Evolutionary conservation across 2,797 vertebrate species (phyloP).

Genomic region (Eulemur coronatus): DNA sequence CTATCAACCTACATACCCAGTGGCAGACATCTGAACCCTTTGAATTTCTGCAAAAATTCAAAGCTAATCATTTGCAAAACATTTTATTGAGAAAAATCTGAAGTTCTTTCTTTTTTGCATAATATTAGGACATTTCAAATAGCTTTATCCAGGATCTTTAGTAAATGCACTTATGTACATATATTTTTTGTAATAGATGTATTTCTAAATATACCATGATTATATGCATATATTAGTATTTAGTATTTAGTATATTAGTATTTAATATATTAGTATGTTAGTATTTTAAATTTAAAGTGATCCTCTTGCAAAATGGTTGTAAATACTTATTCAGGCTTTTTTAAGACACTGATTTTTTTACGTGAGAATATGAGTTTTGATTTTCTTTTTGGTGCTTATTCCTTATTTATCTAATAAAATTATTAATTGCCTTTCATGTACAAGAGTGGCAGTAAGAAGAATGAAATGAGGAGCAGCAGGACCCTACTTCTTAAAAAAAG

Average conservation of each 20-base stretch:
- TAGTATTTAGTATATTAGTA: not conserved
- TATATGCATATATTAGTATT: not conserved
- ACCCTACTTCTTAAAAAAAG: not conserved
- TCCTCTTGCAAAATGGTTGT: not conserved
- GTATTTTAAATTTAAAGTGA: not conserved
- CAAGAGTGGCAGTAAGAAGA: not conserved
- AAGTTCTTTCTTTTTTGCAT: not conserved
- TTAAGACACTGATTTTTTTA: not conserved
- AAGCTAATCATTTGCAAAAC: not conserved
- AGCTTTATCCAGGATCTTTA: not conserved
- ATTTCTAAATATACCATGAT: not conserved
- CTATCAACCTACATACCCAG: not conserved
- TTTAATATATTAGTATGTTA: not conserved
- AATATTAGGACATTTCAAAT: not conserved
- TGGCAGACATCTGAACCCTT: not conserved
- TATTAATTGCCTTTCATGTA: not conserved
- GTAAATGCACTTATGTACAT: not conserved
- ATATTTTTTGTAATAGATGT: not conserved
- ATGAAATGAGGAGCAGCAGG: not conserved
- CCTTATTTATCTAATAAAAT: not conserved
- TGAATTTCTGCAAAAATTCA: not conserved
- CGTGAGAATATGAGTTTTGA: not conserved
- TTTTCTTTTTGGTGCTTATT: not conserved
- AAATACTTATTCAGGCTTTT: not conserved
- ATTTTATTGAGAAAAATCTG: not conserved